Conservation (phyloP, 2,888 invertebrate genomes). For the Teinopalpus imperialis region DNA sequence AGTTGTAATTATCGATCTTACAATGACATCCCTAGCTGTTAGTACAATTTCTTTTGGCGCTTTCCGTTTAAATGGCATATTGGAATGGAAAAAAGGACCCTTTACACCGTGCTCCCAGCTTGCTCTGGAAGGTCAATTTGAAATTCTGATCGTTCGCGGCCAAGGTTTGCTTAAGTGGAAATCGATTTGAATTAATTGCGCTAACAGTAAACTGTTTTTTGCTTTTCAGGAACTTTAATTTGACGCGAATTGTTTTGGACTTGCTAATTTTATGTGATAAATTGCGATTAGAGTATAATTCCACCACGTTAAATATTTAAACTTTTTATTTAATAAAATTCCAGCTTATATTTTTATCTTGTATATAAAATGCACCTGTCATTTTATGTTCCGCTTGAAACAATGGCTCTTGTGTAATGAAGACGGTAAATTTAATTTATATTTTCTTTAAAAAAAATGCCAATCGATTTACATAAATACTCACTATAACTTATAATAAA, state of each 20-base stretch:
- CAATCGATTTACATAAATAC: too few species aligned
- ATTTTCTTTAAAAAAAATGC: too few species aligned
- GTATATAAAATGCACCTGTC: too few species aligned
- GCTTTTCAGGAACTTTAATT: constrained; percentile 67
- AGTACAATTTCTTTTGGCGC: constrained; percentile 74
- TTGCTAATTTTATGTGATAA: constrained; percentile 37
- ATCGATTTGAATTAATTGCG: constrained; percentile 79
- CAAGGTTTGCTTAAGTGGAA: constrained; percentile 69
- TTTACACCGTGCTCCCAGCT: constrained; percentile 73
- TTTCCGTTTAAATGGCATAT: constrained; percentile 77
- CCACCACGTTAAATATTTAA: too few species aligned
- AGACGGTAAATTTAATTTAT: too few species aligned
- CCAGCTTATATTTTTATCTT: too few species aligned
- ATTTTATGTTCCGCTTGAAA: too few species aligned
- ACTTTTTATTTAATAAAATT: too few species aligned
- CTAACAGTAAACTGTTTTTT: constrained; percentile 50
- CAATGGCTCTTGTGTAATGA: too few species aligned
- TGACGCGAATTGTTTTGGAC: constrained; percentile 55
- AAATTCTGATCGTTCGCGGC: constrained; percentile 75
- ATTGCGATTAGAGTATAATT: too few species aligned
- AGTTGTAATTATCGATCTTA: constrained; percentile 3
- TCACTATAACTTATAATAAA: too few species aligned
- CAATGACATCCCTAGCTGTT: constrained; percentile 21
- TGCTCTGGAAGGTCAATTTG: constrained; percentile 72
- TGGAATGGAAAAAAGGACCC: constrained; percentile 76